phyloP scores from a whole-genome alignment of 2,113 vertebrate genomes.

The Montifringilla adamsi region DNA sequence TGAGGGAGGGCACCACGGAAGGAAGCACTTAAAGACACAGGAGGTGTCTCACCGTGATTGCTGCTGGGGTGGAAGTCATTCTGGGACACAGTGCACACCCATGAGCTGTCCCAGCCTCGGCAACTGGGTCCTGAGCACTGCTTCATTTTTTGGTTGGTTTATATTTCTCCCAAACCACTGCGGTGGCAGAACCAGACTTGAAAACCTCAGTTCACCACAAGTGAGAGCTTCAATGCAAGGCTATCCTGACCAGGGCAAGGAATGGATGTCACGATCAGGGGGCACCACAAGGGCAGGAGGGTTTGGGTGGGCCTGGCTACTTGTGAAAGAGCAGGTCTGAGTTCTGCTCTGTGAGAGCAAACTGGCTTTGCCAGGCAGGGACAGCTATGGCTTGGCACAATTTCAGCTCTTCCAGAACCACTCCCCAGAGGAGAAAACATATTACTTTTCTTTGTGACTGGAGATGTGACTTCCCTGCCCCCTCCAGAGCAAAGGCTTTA shows the following conservation, averaged over 20 bases:
- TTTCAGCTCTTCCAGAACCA: background rate
- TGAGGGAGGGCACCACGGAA: fast-evolving
- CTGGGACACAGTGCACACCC: background rate
- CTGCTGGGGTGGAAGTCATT: background rate
- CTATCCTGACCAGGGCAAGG: background rate
- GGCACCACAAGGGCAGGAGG: background rate
- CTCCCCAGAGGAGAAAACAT: background rate
- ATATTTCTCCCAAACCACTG: background rate
- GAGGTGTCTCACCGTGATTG: background rate
- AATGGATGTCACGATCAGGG: background rate
- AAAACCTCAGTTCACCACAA: background rate
- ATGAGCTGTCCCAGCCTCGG: background rate
- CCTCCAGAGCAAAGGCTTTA: background rate
- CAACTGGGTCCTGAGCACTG: background rate
- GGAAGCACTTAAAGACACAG: background rate
- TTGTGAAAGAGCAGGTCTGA: background rate
- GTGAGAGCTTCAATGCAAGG: background rate
- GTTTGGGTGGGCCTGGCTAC: background rate
- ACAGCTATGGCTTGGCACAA: background rate
- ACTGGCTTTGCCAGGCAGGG: background rate
- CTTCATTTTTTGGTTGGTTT: background rate
- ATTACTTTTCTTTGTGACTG: background rate
- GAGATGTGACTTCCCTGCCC: background rate
- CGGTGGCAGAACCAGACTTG: background rate
- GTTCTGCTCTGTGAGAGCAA: background rate